A percentile compares a stretch with the other conserved stretches of the same genome.
phyloP scores from a whole-genome alignment of 53 echinoderm and acorn worm genomes.

The Actinopyga echinites region DNA sequence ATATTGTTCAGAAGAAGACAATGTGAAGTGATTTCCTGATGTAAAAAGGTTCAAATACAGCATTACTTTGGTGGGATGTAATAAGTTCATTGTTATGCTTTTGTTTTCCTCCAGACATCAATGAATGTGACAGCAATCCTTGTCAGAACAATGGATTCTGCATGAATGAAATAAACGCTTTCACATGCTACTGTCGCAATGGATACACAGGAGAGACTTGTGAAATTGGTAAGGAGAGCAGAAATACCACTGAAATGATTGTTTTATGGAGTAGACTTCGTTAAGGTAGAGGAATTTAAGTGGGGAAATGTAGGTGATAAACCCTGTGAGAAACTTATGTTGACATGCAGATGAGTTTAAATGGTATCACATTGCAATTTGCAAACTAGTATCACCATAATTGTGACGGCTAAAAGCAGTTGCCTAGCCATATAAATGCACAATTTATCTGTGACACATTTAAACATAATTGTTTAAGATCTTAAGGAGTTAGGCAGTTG shows the following conservation, averaged over 20 bases:
- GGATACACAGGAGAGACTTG: constrained; percentile 58
- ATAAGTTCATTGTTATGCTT: background rate
- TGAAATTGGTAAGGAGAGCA: constrained; percentile 53
- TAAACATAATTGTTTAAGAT: too few species aligned
- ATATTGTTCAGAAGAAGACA: too few species aligned
- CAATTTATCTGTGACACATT: too few species aligned
- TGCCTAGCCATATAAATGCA: too few species aligned
- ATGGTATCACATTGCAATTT: too few species aligned
- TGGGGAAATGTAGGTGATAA: background rate
- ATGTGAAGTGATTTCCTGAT: too few species aligned
- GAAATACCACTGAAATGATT: background rate
- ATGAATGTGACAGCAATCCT: constrained; percentile 69
- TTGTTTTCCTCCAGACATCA: constrained; percentile 45
- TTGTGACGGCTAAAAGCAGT: too few species aligned
- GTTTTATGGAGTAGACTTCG: background rate
- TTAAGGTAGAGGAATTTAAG: background rate
- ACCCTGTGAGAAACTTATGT: background rate
- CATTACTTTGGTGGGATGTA: background rate
- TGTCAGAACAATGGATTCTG: constrained; percentile 65
- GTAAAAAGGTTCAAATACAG: too few species aligned
- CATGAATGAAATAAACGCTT: constrained; percentile 49
- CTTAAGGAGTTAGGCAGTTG: too few species aligned
- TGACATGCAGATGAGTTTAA: too few species aligned
- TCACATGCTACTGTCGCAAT: constrained; percentile 49
- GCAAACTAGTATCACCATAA: too few species aligned